phyloP scores from a whole-genome alignment of 1,140 invertebrate genomes.

The Aphis craccivora region DNA sequence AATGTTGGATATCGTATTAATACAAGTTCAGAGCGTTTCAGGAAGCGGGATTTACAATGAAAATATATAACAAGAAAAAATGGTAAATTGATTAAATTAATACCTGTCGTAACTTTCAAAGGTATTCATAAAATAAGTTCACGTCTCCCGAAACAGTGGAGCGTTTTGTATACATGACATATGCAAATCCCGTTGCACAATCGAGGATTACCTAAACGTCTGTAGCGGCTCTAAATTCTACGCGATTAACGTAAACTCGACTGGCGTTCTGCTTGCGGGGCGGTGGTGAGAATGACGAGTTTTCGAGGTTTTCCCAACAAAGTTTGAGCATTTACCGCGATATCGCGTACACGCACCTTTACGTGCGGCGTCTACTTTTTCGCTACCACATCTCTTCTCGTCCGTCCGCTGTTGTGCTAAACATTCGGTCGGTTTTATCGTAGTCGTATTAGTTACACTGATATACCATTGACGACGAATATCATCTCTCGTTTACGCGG shows the following conservation, averaged over 20 bases:
- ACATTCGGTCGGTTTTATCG: background rate
- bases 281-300: background rate
- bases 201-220: slow-evolving; percentile 12
- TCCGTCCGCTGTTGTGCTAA: background rate
- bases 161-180: background rate
- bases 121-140: background rate
- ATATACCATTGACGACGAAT: background rate
- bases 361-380: background rate
- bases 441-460: background rate
- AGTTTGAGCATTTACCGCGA: slow-evolving; percentile 26
- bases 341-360: background rate
- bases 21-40: too few species aligned
- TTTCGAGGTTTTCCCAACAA: slow-evolving; percentile 29
- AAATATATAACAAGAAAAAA: background rate
- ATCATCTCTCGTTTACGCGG: background rate
- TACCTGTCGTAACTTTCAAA: background rate
- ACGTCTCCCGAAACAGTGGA: background rate
- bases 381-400: background rate
- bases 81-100: background rate
- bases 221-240: background rate
- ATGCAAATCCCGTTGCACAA: background rate
- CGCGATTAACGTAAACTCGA: slow-evolving; percentile 18
- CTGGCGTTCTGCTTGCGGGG: background rate
- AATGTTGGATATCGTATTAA: background rate
- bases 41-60: too few species aligned